Evolutionary conservation across 2,797 vertebrate genomes (phyloP), one percentile per base, ranked within the genome.

Genomic region (Rhabdomys pumilio): DNA sequence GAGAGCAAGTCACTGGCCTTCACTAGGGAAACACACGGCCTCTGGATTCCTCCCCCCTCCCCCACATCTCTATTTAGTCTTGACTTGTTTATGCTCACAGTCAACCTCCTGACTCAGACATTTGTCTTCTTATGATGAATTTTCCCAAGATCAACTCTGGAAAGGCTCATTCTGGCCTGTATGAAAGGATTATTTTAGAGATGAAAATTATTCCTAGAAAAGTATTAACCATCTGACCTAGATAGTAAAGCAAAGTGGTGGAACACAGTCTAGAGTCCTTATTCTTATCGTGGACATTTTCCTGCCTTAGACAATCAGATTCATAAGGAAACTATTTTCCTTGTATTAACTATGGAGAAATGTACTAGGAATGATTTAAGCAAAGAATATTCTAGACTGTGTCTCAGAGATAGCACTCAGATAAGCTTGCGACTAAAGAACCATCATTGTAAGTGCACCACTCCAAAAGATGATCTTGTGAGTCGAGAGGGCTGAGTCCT

Each of bases 341-440:
- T 86, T 29, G 86, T 47, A 72, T 29, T 26, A 93, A 76, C n/a
- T 93, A 38, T n/a, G 38, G 9, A 92, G 44, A 29, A 79, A 53
- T 77, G 34, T 31, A 47, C 79, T 34, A 84, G 53, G 38, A 41
- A 87, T 11, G 24, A 73, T 92, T 91, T 95, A 55, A 83, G 79
- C 38, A 95, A 87, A 93, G 63, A 94, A 84, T 86, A 89, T 75
- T 80, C 69, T 69, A 72, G 76, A 90, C 15, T 44, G 31, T 72
- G 47, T 44, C 47, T 95, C 90, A 89, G 80, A 95, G 75, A 91
- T 3, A 57, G 24, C 61, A 77, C 90, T 67, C 38, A 79, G 29
- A 0, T 80, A 81, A 81, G 26, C 77, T 38, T 96, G 22, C 77
- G 55, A 75, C 26, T 81, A n/a, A 94, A 94, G 95, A 87, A 59